A percentile compares a stretch with the other conserved stretches of the same genome.
phyloP scores from a whole-genome alignment of 2,888 invertebrate species.

The Drosophila meridiana region DNA sequence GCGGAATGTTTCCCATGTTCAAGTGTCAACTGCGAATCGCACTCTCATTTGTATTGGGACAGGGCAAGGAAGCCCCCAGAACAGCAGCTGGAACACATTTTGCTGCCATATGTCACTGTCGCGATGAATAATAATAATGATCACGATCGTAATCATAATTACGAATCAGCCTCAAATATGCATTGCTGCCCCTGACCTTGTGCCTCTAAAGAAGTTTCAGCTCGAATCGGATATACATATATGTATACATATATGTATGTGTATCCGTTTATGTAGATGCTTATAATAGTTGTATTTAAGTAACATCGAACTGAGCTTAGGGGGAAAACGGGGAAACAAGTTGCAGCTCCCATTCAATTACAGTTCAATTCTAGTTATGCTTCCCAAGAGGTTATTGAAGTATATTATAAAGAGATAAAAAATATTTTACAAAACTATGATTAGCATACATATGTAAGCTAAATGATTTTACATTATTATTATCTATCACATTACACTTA shows the following conservation, averaged over 20 bases:
- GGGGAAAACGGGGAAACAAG: background rate
- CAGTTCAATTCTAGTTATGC: background rate
- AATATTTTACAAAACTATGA: background rate
- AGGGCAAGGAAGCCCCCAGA: background rate
- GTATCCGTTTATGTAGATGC: background rate
- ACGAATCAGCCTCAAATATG: constrained; percentile 19
- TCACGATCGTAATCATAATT: constrained; percentile 19
- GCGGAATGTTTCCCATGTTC: constrained; percentile 15
- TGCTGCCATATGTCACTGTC: constrained; percentile 13
- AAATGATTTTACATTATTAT: background rate
- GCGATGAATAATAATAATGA: constrained; percentile 15
- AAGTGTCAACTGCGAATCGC: constrained; percentile 32
- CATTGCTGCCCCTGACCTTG: constrained; percentile 25
- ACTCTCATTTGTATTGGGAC: constrained; percentile 17
- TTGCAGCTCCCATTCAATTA: background rate
- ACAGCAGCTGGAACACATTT: constrained; percentile 41
- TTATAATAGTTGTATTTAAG: background rate
- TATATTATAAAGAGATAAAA: background rate
- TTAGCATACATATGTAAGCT: background rate
- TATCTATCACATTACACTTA: background rate
- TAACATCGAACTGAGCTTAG: background rate
- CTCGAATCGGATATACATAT: background rate
- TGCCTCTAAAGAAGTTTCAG: background rate
- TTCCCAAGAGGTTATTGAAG: background rate
- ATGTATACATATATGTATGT: background rate